Evolutionary conservation across 1,140 invertebrate genomes (phyloP).

Genomic region (Thrips palmi): DNA sequence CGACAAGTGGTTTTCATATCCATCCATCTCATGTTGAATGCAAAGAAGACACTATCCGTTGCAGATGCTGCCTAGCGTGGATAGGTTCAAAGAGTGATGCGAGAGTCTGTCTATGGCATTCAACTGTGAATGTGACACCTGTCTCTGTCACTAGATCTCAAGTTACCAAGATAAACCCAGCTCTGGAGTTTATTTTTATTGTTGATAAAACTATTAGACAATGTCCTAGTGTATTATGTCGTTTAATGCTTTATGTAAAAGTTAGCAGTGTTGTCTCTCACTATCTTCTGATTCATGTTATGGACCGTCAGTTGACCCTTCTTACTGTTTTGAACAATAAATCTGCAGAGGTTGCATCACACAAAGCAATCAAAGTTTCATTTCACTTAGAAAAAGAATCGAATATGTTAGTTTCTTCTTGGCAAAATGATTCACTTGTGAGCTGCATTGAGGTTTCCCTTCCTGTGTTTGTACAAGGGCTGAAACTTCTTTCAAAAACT

Average conservation of each 20-base stretch:
- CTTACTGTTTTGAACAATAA: not conserved
- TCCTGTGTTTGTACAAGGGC: slow-evolving; percentile 5
- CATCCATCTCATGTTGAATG: not conserved
- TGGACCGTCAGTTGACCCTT: slow-evolving; percentile 9
- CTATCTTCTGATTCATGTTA: slow-evolving; percentile 8
- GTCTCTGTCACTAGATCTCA: not conserved
- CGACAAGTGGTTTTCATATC: slow-evolving; percentile 7
- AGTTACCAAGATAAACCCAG: not conserved
- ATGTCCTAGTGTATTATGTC: slow-evolving; percentile 6
- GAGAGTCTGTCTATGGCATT: slow-evolving; percentile 8
- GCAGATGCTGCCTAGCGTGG: slow-evolving; percentile 4
- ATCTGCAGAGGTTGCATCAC: not conserved
- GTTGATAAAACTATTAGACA: slow-evolving; percentile 1
- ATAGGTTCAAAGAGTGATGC: slow-evolving; percentile 3
- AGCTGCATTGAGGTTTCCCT: slow-evolving; percentile 5
- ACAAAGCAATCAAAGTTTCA: slow-evolving; percentile 6
- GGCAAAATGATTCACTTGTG: slow-evolving; percentile 7
- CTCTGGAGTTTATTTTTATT: slow-evolving; percentile 5
- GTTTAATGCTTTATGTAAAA: slow-evolving; percentile 5
- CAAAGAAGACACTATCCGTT: slow-evolving; percentile 4
- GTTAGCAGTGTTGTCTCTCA: not conserved
- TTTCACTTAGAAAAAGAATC: slow-evolving; percentile 1
- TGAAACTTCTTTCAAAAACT: not conserved
- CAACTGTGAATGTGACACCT: slow-evolving; percentile 4
- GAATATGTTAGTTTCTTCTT: not conserved